A percentile compares a stretch with the other conserved stretches of the same genome.
Evolutionary conservation across 1,140 invertebrate genomes (phyloP).

Genomic region (Centruroides vittatus): DNA sequence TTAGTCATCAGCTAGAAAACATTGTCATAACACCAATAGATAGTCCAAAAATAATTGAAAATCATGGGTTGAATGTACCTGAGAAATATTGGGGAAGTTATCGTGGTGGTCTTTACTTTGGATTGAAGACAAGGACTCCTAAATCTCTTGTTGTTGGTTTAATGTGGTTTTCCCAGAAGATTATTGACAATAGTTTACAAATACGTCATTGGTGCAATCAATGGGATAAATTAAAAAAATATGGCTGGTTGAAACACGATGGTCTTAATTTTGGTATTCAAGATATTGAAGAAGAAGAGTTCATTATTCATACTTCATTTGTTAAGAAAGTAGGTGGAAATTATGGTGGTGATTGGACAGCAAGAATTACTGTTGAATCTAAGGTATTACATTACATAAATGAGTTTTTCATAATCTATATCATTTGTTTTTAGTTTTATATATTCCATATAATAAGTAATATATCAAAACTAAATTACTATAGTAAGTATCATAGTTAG

Average conservation of each 20-base stretch:
- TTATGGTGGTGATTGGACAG: slow-evolving; percentile 86
- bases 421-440: too few relatives aligned
- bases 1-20: slow-evolving; percentile 68
- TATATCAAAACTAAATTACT: too few relatives aligned
- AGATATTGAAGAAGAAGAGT: slow-evolving; percentile 63
- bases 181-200: slow-evolving; percentile 22
- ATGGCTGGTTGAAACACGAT: slow-evolving; percentile 84
- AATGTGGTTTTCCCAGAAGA: slow-evolving; percentile 82
- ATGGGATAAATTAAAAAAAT: slow-evolving; percentile 59
- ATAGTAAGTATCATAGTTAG: too few relatives aligned
- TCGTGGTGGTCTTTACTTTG: slow-evolving; percentile 36
- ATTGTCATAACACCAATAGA: slow-evolving; percentile 72
- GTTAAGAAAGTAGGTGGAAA: slow-evolving; percentile 62
- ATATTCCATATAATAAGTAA: too few relatives aligned
- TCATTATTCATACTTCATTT: slow-evolving; percentile 69
- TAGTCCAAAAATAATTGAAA: slow-evolving; percentile 54
- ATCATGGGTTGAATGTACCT: slow-evolving; percentile 50
- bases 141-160: slow-evolving; percentile 76
- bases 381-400: background rate
- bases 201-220: slow-evolving; percentile 86
- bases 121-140: slow-evolving; percentile 75
- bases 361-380: slow-evolving; percentile 51
- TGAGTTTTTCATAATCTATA: too few relatives aligned
- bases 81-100: slow-evolving; percentile 50
- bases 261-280: slow-evolving; percentile 83